phyloP scores from a whole-genome alignment of 2,797 vertebrate species.

The Melanotaenia pygmaea region DNA sequence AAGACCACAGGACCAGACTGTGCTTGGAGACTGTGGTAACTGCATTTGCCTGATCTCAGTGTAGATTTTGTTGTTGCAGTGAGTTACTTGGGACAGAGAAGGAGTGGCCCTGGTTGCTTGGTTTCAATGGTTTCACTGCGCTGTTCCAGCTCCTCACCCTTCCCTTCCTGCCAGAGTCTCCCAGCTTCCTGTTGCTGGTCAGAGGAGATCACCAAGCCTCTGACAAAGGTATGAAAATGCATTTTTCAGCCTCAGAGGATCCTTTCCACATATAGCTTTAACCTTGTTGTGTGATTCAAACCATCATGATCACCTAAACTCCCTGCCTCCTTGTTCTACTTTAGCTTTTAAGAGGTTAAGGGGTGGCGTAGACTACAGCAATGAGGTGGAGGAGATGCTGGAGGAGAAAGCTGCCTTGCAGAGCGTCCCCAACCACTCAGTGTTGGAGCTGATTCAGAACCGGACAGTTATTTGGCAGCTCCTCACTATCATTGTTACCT shows the following conservation, averaged over 20 bases:
- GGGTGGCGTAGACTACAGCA: conserved; percentile 76
- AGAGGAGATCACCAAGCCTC: conserved; percentile 76
- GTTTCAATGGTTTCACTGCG: conserved; percentile 71
- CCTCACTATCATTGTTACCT: conserved; percentile 73
- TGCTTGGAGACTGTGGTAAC: neutral
- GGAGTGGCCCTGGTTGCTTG: conserved; percentile 81
- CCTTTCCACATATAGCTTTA: neutral
- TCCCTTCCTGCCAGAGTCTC: conserved; percentile 84
- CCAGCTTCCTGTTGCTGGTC: conserved; percentile 79
- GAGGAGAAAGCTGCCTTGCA: conserved; percentile 75
- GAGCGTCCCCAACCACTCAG: conserved; percentile 59
- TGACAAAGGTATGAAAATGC: conserved; percentile 67
- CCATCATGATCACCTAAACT: neutral
- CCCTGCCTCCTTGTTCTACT: conserved; percentile 1
- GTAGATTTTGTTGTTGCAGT: conserved; percentile 60
- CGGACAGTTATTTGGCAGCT: conserved; percentile 84
- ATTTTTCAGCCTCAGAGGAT: neutral
- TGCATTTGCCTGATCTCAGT: conserved; percentile 2
- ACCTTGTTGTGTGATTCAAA: neutral
- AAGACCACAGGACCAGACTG: neutral
- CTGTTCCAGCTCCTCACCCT: conserved; percentile 79
- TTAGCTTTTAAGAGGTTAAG: conserved; percentile 83
- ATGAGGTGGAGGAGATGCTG: conserved; percentile 84
- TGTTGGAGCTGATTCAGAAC: conserved; percentile 79
- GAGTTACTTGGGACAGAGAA: conserved; percentile 80